Base-by-base conservation (phyloP, 37 sponge, comb jelly and placozoan genomes). In the Mnemiopsis leidyi region DNA sequence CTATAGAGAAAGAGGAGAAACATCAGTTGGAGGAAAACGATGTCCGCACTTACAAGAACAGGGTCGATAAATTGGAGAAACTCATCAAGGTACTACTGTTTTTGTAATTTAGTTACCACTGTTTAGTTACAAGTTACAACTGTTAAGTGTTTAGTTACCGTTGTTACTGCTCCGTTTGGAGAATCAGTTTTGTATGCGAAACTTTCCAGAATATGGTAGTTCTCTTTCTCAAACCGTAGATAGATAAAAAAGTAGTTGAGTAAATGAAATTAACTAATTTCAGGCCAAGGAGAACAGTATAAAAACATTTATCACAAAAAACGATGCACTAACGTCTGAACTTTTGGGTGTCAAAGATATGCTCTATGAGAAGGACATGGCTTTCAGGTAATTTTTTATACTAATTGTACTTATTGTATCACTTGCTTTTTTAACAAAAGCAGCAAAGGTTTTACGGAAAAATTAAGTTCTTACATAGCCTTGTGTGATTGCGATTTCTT, bases 251-350 rank as follows among this genome's bases (percentile, higher is more conserved):
- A n/a, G n/a, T n/a, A n/a, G n/a, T n/a, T n/a, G n/a, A n/a, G n/a
- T n/a, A n/a, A n/a, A n/a, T n/a, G n/a, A n/a, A n/a, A n/a, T n/a
- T n/a, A n/a, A n/a, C n/a, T 13, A 48, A 48, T 32, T 20, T 0
- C 90, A 85, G 90, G 90, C 90, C 23, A 85, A 85, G 48, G 90
- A 85, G 61, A 85, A 85, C 90, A 85, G 90, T 33, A 85, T 85
- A 36, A 85, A 85, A 37, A 85, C 90, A 9, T 85, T 85, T 33
- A 85, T 85, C 48, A 85, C 30, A 3, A 85, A 85, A 25, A 85
- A 28, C 7, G 90, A 85, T 33, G n/a, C 36, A 7, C 90, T 85
- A 1, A 85, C 90, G 5, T 40, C 61, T 28, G 90, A 85, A 37
- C 26, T 85, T 0, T 39, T 85, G 24, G 30, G 61, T 1, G 23